A percentile compares a stretch with the other conserved stretches of the same genome.
These are phyloP conservation scores for Panagrolaimus sp. DNA, from an alignment of 1,140 invertebrate species.

Conservation along the genomic window DNA sequence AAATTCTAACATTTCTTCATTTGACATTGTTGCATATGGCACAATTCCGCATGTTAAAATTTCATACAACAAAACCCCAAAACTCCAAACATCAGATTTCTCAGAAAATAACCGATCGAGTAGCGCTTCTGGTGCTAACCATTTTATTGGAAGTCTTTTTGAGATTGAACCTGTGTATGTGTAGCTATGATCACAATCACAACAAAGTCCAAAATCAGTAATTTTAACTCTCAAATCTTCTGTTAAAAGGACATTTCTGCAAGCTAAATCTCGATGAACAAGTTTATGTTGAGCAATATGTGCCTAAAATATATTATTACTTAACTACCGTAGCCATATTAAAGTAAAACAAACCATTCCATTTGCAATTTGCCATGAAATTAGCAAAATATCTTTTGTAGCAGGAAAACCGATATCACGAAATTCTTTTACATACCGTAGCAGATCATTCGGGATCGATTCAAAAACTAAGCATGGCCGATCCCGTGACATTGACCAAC, in stretches of 20 bases:
- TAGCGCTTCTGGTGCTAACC: neutral
- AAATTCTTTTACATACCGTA: neutral
- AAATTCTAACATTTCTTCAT: constrained; percentile 10
- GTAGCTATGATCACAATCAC: constrained; percentile 2
- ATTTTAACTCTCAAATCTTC: neutral
- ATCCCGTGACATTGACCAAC: neutral
- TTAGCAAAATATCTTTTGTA: neutral
- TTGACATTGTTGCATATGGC: constrained; percentile 2
- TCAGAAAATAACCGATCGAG: neutral
- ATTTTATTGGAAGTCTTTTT: constrained; percentile 8
- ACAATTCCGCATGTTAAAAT: constrained; percentile 3
- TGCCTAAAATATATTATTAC: neutral
- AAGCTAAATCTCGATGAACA: neutral
- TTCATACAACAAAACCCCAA: neutral
- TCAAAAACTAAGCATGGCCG: constrained; percentile 3
- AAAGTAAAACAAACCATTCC: neutral
- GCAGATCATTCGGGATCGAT: neutral
- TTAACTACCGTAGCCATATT: neutral
- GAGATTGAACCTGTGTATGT: neutral
- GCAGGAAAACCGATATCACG: neutral
- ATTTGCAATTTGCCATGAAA: constrained; percentile 5
- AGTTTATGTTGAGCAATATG: neutral
- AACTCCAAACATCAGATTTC: neutral
- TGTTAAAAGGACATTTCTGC: neutral
- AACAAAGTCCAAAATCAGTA: constrained; percentile 7